Evolutionary conservation across 2,113 vertebrate species (phyloP), one percentile per base, ranked within the genome.

Genomic region (Amia ocellicauda): DNA sequence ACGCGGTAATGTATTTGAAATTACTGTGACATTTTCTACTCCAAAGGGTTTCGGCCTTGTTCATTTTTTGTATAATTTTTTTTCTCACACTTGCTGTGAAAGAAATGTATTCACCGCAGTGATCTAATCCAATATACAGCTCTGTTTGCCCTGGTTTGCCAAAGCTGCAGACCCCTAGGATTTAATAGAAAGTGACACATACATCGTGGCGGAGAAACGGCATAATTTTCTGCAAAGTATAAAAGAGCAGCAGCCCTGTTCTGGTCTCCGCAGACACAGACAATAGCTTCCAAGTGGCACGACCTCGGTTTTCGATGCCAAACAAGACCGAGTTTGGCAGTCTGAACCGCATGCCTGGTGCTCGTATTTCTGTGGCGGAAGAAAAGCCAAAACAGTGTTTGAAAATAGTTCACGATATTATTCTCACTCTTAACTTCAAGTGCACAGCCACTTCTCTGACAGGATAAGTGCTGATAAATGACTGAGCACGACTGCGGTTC

Each of bases 11-110:
- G 83, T 88, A 86, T 91, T 89, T 88, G 88, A 88, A 91, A 90
- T 91, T 74, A 89, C 85, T 81, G 78, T 89, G 89, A 91, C 87
- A 92, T 90, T 94, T 93, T 90, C 84, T 88, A 83, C 88, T 90
- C 85, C 81, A 82, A 88, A 88, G 81, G 82, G 66, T 80, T 90
- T 89, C 76, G 72, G 83, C 75, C 83, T 87, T 87, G 66, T 60
- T 82, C 73, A 50, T 69, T 74, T 75, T 54, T n/a, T 51, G 28
- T 40, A 16, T 62, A 10, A 53, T 69, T 51, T 41, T 13, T 1
- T 7, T 58, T 82, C 81, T 89, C 77, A 85, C 66, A 74, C 75
- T 85, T 81, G 40, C 79, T 78, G 72, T 58, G 78, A 87, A 86
- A 81, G 80, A 88, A 88, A 91, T 90, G 84, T 83, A 88, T 90